Base-by-base conservation (phyloP, 2,888 invertebrate species). In the Eupeodes luniger region DNA sequence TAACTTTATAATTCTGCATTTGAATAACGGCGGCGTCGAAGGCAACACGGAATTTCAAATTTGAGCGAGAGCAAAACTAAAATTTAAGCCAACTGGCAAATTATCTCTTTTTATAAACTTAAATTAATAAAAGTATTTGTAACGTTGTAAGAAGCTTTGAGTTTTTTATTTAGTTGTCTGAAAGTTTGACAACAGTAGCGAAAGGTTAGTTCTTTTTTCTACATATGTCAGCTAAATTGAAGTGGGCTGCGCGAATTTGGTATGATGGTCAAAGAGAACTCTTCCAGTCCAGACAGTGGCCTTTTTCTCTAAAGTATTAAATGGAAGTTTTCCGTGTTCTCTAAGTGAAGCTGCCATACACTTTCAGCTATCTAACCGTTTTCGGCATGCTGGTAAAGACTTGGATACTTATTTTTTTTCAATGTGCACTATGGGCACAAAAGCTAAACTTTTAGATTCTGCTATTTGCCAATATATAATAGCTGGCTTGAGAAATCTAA, bases 361-460 rank as follows among this genome's bases (percentile, higher is more conserved):
- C 16, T 51, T 64, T 1, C n/a, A 80, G 47, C 36, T 80, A 34
- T 44, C 57, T 10, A n/a, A 16, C 11, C 55, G 49, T 10, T 19
- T 19, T 53, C 61, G 69, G 14, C 53, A 12, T 11, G 19, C 1
- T 5, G 81, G 40, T 19, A 66, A 81, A 19, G 74, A 81, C 55
- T 47, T 74, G 36, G 57, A 81, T 5, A 62, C 66, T 1, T 81
- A 81, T 27, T 74, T 81, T 11, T 81, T 81, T 14, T 74, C 53
- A 1, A 44, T 81, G 36, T 81, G 74, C 14, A 74, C 59, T 5
- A 74, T 81, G 16, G 74, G 27, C 6, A 70, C 78, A 36, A 79
- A 69, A 53, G 74, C 66, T 4, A 81, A 57, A 16, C 34, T 74
- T n/a, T 81, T 74, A 4, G 27, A 27, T n/a, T 4, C 59, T 49